Percentiles rank a stretch among this genome's conserved stretches.
Evolutionary conservation across 2,888 invertebrate species (phyloP).

Genomic region (Meteorus colon): DNA sequence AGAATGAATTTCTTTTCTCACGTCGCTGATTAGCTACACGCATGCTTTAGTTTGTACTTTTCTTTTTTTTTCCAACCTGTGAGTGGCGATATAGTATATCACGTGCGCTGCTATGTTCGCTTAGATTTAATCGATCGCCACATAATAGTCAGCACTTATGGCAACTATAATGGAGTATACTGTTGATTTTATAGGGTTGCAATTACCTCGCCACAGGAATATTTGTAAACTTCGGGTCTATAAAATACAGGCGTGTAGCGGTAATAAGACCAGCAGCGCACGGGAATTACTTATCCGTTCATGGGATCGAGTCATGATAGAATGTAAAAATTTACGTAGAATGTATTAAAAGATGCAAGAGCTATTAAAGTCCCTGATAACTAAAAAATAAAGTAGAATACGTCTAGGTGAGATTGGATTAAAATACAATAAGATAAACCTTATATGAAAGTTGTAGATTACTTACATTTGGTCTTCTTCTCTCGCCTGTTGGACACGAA

Average conservation of each 20-base stretch:
- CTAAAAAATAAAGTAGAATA: not conserved
- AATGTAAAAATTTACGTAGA: constrained; percentile 6
- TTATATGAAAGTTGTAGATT: not conserved
- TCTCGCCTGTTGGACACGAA: not conserved
- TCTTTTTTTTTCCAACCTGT: not conserved
- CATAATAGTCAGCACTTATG: constrained; percentile 3
- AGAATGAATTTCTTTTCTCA: constrained; percentile 33
- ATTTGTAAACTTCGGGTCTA: not conserved
- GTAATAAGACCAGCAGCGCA: constrained; percentile 9
- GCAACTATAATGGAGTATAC: constrained; percentile 10
- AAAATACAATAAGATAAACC: not conserved
- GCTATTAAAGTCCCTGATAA: not conserved
- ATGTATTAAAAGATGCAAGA: not conserved
- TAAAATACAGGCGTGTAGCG: not conserved
- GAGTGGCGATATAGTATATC: constrained; percentile 15
- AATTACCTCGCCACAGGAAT: constrained; percentile 26
- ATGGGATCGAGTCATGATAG: not conserved
- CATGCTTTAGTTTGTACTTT: constrained; percentile 21
- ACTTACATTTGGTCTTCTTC: not conserved
- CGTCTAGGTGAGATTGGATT: not conserved
- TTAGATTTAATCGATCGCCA: constrained; percentile 22
- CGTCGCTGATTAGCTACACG: constrained; percentile 30
- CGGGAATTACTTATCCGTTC: constrained; percentile 28
- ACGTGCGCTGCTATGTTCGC: constrained; percentile 15
- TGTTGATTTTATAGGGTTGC: constrained; percentile 33